Conservation (phyloP, 2,797 vertebrate species). For the Chelmon rostratus region DNA sequence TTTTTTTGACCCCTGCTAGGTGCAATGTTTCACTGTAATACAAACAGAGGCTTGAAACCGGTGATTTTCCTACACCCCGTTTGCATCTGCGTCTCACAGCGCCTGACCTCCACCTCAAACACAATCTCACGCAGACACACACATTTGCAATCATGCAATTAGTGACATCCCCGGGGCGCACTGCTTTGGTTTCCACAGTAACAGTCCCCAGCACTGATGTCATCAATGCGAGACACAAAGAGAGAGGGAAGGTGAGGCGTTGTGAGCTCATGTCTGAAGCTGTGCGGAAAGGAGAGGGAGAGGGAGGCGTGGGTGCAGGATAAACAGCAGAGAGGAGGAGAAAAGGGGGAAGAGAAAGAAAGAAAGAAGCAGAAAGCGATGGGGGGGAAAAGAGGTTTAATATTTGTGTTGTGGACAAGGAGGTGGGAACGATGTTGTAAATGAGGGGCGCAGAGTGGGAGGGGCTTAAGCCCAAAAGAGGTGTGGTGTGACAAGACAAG, state of each 20-base stretch:
- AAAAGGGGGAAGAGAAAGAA: neutral
- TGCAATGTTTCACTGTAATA: neutral
- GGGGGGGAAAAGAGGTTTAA: constrained; percentile 6
- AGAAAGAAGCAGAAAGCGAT: constrained; percentile 21
- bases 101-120: constrained; percentile 42
- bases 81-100: constrained; percentile 11
- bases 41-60: neutral
- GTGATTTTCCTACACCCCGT: constrained; percentile 18
- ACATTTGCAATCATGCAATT: constrained; percentile 63
- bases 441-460: constrained; percentile 17
- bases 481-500: constrained; percentile 20
- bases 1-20: constrained; percentile 3
- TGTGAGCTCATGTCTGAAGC: constrained; percentile 78
- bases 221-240: constrained; percentile 78
- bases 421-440: constrained; percentile 8
- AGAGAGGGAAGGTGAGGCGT: constrained; percentile 46
- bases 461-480: constrained; percentile 6
- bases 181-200: constrained; percentile 75
- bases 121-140: constrained; percentile 21
- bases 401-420: constrained; percentile 26
- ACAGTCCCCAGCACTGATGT: constrained; percentile 74
- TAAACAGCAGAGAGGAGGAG: constrained; percentile 15
- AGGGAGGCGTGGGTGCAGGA: constrained; percentile 33
- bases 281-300: constrained; percentile 28
- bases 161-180: constrained; percentile 64